phyloP scores from a whole-genome alignment of 2,888 invertebrate species.

The Gandaritis pyraliata region DNA sequence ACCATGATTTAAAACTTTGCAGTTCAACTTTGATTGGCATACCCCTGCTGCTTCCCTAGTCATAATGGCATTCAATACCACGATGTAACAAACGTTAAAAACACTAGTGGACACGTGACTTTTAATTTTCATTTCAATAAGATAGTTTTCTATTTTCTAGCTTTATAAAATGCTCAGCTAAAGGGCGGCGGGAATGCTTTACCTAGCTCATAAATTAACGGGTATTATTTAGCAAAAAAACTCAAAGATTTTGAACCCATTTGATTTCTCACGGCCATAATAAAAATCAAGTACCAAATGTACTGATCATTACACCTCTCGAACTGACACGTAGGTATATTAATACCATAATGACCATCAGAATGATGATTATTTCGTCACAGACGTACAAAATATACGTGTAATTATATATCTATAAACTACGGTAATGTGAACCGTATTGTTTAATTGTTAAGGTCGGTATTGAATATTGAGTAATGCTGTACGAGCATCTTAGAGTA shows the following conservation, averaged over 20 bases:
- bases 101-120: too few relatives aligned
- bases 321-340: slow-evolving; percentile 83
- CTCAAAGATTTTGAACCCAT: slow-evolving; percentile 77
- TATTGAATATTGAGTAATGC: slow-evolving; percentile 59
- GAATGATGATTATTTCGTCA: slow-evolving; percentile 80
- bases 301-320: slow-evolving; percentile 78
- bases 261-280: slow-evolving; percentile 76
- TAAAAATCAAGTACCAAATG: slow-evolving; percentile 64
- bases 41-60: too few relatives aligned
- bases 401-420: slow-evolving; percentile 83
- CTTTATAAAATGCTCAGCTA: too few relatives aligned
- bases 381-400: slow-evolving; percentile 80
- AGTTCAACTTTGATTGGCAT: too few relatives aligned
- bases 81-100: too few relatives aligned
- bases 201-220: not conserved
- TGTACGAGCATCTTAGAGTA: too few relatives aligned
- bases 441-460: slow-evolving; percentile 80
- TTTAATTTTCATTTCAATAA: too few relatives aligned
- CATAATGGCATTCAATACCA: too few relatives aligned
- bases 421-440: slow-evolving; percentile 79
- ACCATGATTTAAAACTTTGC: too few relatives aligned
- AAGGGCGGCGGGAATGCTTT: too few relatives aligned
- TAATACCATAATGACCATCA: slow-evolving; percentile 81
- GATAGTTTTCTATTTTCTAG: too few relatives aligned
- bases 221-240: slow-evolving; percentile 59